Percentiles rank a stretch among this genome's conserved stretches.
Conservation (phyloP, 1,140 invertebrate species). For the Drosophila elegans region DNA sequence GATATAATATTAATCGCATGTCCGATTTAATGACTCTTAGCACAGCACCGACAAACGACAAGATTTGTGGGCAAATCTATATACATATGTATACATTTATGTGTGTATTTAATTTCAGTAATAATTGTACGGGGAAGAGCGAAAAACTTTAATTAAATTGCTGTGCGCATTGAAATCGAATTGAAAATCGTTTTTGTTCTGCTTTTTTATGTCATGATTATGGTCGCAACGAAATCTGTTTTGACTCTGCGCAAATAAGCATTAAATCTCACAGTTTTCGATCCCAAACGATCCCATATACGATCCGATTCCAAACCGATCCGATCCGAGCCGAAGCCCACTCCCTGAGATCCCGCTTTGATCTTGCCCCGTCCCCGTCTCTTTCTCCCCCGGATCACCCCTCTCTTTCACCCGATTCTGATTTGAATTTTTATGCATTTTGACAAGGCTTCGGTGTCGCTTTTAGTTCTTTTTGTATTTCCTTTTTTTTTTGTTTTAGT, state of each 20-base stretch:
- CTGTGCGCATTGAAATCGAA: constrained; percentile 73
- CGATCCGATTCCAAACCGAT: constrained; percentile 26
- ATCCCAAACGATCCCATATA: constrained; percentile 15
- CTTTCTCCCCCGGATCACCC: constrained; percentile 1
- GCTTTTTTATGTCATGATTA: constrained; percentile 83
- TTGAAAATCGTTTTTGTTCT: constrained; percentile 81
- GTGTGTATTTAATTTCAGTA: not conserved
- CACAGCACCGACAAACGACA: constrained; percentile 37
- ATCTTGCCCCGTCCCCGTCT: constrained; percentile 33
- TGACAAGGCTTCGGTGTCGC: constrained; percentile 58
- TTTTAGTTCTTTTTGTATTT: constrained; percentile 6
- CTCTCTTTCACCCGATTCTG: constrained; percentile 38
- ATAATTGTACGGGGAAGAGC: not conserved
- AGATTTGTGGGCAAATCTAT: constrained; percentile 1
- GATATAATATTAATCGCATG: constrained; percentile 77
- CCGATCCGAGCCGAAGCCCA: constrained; percentile 14
- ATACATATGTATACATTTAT: not conserved
- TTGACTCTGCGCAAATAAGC: constrained; percentile 81
- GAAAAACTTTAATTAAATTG: constrained; percentile 75
- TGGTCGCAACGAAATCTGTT: constrained; percentile 74
- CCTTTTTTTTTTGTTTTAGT: constrained; percentile 5
- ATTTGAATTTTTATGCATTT: constrained; percentile 82
- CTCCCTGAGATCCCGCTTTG: constrained; percentile 61
- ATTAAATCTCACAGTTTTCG: constrained; percentile 76
- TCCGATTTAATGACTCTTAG: constrained; percentile 74